Conservation (phyloP, 1,140 invertebrate species). For the Zaprionus ghesquierei region DNA sequence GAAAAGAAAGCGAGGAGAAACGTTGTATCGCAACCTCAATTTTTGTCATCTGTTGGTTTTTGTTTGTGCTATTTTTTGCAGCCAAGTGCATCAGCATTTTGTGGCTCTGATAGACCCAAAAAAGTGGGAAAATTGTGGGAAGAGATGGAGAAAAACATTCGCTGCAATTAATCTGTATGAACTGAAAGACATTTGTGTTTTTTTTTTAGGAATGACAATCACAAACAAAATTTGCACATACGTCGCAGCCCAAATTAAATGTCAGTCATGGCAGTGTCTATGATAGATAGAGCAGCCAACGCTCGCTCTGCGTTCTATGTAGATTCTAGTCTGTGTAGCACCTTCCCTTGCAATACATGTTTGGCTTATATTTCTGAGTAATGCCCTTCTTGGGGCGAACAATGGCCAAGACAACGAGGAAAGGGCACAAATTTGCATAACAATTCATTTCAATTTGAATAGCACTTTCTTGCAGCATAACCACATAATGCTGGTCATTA, state of each 20-base stretch:
- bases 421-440: constrained; percentile 58
- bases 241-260: constrained; percentile 48
- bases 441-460: constrained; percentile 65
- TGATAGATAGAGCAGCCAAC: constrained; percentile 20
- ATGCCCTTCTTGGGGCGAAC: neutral
- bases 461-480: constrained; percentile 35
- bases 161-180: constrained; percentile 55
- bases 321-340: neutral
- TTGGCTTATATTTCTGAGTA: neutral
- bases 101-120: constrained; percentile 28
- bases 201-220: constrained; percentile 19
- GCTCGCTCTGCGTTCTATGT: neutral
- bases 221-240: constrained; percentile 18
- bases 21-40: constrained; percentile 20
- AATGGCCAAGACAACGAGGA: constrained; percentile 14
- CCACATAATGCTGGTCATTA: constrained; percentile 40
- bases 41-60: constrained; percentile 13
- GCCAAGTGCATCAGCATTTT: constrained; percentile 37
- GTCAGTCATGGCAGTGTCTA: constrained; percentile 27
- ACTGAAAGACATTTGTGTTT: constrained; percentile 7
- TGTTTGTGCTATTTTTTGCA: constrained; percentile 16
- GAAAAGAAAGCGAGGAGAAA: neutral
- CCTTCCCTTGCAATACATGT: neutral
- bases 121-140: constrained; percentile 31
- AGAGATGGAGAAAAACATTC: constrained; percentile 25